phyloP scores from a whole-genome alignment of 2,113 vertebrate species.

The Psilopogon haemacephalus region DNA sequence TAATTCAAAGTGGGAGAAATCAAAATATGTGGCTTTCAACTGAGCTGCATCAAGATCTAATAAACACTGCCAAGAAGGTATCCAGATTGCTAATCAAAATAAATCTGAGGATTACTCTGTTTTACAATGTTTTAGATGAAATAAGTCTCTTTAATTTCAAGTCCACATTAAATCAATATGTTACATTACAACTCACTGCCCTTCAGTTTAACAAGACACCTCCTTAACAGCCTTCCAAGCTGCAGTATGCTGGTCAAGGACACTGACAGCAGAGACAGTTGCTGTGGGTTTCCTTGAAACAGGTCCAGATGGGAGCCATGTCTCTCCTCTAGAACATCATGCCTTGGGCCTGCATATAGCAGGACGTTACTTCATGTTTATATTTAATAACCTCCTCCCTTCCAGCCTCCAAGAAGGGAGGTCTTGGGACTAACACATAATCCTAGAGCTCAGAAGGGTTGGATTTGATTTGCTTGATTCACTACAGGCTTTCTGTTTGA shows the following conservation, averaged over 20 bases:
- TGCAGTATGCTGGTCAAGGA: not conserved
- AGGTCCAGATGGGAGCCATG: not conserved
- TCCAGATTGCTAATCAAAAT: conserved; percentile 68
- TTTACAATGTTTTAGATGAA: conserved; percentile 26
- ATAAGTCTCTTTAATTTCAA: not conserved
- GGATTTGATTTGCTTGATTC: conserved; percentile 66
- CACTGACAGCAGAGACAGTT: not conserved
- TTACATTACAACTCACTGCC: not conserved
- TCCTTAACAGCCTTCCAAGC: not conserved
- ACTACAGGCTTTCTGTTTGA: conserved; percentile 51
- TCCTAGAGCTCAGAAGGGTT: conserved; percentile 34
- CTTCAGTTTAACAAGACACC: not conserved
- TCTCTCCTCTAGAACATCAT: not conserved
- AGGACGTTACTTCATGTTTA: conserved; percentile 34
- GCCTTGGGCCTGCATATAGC: not conserved
- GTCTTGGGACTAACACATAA: conserved; percentile 21
- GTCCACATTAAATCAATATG: not conserved
- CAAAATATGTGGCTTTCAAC: conserved; percentile 51
- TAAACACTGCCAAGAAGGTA: conserved; percentile 66
- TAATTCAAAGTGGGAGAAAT: conserved; percentile 49
- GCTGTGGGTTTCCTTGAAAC: not conserved
- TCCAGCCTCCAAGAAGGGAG: conserved; percentile 19
- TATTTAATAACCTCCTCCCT: conserved; percentile 28
- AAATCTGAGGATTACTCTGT: conserved; percentile 56
- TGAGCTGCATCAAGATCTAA: conserved; percentile 31